These are phyloP conservation scores for Orius laevigatus DNA, from an alignment of 1,140 invertebrate genomes.

Conservation along the genomic window DNA sequence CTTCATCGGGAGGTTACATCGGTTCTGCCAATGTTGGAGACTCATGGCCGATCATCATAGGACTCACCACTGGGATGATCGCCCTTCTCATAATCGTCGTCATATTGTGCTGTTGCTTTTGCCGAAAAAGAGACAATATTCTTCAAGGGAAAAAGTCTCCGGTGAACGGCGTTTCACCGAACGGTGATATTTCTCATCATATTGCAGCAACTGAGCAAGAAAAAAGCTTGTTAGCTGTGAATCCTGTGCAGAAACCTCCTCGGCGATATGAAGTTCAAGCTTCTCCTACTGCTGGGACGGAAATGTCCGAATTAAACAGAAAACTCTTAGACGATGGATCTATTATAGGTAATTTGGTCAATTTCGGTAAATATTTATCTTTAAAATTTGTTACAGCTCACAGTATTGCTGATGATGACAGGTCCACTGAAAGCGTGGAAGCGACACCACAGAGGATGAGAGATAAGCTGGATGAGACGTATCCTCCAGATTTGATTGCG, in stretches of 20 bases:
- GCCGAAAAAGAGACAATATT: slow-evolving; percentile 33
- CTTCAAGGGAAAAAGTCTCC: slow-evolving; percentile 29
- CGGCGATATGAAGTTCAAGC: slow-evolving; percentile 37
- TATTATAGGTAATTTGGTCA: slow-evolving; percentile 40
- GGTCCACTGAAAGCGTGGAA: slow-evolving; percentile 13
- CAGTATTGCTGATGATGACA: slow-evolving; percentile 23
- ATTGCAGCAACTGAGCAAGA: slow-evolving; percentile 31
- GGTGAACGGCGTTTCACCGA: slow-evolving; percentile 18
- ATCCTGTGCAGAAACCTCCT: slow-evolving; percentile 63
- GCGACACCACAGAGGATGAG: slow-evolving; percentile 6
- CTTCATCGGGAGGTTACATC: slow-evolving; percentile 20
- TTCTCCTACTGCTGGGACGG: slow-evolving; percentile 47
- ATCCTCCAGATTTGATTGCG: slow-evolving; percentile 65
- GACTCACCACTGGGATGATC: slow-evolving; percentile 23
- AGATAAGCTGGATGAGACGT: slow-evolving; percentile 21
- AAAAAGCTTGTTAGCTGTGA: slow-evolving; percentile 62
- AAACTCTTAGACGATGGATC: slow-evolving; percentile 54
- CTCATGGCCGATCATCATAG: slow-evolving; percentile 29
- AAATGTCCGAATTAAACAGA: slow-evolving; percentile 61
- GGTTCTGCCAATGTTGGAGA: slow-evolving; percentile 24
- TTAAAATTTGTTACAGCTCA: slow-evolving; percentile 26
- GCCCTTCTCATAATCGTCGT: slow-evolving; percentile 38
- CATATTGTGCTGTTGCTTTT: slow-evolving; percentile 48
- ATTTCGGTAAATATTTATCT: slow-evolving; percentile 1
- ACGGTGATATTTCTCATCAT: slow-evolving; percentile 22